These are phyloP conservation scores for Hoplodrina ambigua DNA, from an alignment of 2,888 invertebrate genomes.

Conservation along the genomic window DNA sequence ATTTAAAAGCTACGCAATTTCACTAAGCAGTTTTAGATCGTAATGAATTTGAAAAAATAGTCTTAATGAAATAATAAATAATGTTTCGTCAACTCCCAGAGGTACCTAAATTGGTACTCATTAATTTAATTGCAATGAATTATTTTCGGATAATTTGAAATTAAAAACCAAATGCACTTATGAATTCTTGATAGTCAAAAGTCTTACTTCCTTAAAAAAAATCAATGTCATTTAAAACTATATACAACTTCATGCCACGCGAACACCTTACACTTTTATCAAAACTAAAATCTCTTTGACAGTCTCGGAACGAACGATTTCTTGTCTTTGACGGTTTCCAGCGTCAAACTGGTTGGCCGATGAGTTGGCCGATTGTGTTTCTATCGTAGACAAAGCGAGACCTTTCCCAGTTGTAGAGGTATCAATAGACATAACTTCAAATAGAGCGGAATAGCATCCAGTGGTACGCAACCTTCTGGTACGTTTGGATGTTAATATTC, in stretches of 20 bases:
- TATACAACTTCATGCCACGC: constrained; percentile 21
- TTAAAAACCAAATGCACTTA: neutral
- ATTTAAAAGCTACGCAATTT: too few species aligned
- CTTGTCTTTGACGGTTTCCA: constrained; percentile 33
- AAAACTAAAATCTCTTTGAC: constrained; percentile 47
- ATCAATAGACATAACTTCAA: constrained; percentile 55
- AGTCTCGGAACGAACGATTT: constrained; percentile 25
- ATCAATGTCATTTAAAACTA: constrained; percentile 25
- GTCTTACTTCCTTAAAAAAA: constrained; percentile 15
- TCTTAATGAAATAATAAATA: too few species aligned
- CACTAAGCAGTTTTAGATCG: too few species aligned
- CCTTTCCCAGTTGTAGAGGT: constrained; percentile 34
- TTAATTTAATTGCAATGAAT: too few species aligned
- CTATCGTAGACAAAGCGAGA: constrained; percentile 36
- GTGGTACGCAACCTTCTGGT: constrained; percentile 67
- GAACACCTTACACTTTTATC: constrained; percentile 35
- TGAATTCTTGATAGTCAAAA: neutral
- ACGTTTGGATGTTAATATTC: constrained; percentile 84
- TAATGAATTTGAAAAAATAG: too few species aligned
- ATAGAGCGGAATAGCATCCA: constrained; percentile 52
- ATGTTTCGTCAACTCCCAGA: too few species aligned
- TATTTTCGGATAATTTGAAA: too few species aligned
- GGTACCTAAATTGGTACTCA: too few species aligned
- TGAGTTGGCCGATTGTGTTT: constrained; percentile 2
- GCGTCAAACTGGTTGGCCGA: constrained; percentile 17